Percentiles rank a stretch among this genome's conserved stretches.
Conservation (phyloP, 1,140 invertebrate species). For the Antheraea pernyi region DNA sequence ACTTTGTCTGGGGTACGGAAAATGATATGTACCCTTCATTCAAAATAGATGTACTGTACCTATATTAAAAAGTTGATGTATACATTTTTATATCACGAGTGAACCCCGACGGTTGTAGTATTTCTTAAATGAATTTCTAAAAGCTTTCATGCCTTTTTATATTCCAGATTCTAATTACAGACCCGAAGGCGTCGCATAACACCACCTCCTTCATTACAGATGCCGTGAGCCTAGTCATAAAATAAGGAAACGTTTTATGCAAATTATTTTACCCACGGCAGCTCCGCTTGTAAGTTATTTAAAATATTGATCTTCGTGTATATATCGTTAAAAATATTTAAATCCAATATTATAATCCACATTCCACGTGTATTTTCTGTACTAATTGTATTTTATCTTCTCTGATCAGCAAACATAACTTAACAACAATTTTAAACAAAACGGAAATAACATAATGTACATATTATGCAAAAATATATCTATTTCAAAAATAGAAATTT, state of each 20-base stretch:
- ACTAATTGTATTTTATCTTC: too few species aligned
- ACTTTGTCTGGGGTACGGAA: too few species aligned
- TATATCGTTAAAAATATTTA: too few species aligned
- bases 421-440: too few species aligned
- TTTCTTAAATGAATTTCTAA: slow-evolving; percentile 26
- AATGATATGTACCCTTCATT: too few species aligned
- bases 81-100: neutral
- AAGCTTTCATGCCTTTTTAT: slow-evolving; percentile 28
- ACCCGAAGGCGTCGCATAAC: slow-evolving; percentile 59
- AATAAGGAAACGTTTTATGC: slow-evolving; percentile 63
- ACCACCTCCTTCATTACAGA: slow-evolving; percentile 63
- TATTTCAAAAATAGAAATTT: too few species aligned
- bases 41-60: too few species aligned
- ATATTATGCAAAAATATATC: too few species aligned
- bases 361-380: too few species aligned
- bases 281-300: neutral
- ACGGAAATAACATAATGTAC: too few species aligned
- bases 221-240: slow-evolving; percentile 64
- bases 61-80: neutral
- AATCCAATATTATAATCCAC: too few species aligned
- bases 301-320: neutral
- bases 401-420: too few species aligned
- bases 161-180: slow-evolving; percentile 53
- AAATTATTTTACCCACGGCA: slow-evolving; percentile 51
- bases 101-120: slow-evolving; percentile 16